Evolutionary conservation across 53 echinoderm and acorn worm species (phyloP).

Genomic region (Holothuria scabra): DNA sequence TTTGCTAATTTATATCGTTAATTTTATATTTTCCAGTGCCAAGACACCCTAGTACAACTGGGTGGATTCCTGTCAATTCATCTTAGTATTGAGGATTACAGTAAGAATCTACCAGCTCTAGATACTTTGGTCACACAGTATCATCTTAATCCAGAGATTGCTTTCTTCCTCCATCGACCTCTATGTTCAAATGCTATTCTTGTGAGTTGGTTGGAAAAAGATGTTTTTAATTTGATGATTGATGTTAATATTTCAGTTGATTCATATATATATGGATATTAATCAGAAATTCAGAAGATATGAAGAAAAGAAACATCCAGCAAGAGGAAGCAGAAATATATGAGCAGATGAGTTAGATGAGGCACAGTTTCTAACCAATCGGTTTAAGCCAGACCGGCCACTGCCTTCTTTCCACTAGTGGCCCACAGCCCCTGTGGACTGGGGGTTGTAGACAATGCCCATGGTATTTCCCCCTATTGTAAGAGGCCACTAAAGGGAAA

Average conservation of each 20-base stretch:
- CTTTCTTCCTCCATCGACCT: constrained; percentile 94
- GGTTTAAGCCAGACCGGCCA: too few species aligned
- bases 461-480: too few species aligned
- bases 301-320: too few species aligned
- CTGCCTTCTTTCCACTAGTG: too few species aligned
- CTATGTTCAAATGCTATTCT: constrained; percentile 83
- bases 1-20: background rate
- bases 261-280: background rate
- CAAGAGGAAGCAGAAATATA: too few species aligned
- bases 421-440: too few species aligned
- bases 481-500: too few species aligned
- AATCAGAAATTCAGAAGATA: too few species aligned
- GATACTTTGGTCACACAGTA: constrained; percentile 79
- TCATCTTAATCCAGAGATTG: constrained; percentile 89
- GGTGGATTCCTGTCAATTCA: constrained; percentile 89
- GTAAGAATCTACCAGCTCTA: constrained; percentile 88
- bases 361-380: too few species aligned
- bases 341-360: too few species aligned
- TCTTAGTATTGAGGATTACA: constrained; percentile 90
- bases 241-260: background rate
- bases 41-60: constrained; percentile 92
- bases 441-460: too few species aligned
- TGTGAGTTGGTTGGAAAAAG: constrained; percentile 57
- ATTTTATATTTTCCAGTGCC: constrained; percentile 70
- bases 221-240: background rate